phyloP scores from a whole-genome alignment of 2,888 invertebrate species.

The Eupithecia pulchellata region DNA sequence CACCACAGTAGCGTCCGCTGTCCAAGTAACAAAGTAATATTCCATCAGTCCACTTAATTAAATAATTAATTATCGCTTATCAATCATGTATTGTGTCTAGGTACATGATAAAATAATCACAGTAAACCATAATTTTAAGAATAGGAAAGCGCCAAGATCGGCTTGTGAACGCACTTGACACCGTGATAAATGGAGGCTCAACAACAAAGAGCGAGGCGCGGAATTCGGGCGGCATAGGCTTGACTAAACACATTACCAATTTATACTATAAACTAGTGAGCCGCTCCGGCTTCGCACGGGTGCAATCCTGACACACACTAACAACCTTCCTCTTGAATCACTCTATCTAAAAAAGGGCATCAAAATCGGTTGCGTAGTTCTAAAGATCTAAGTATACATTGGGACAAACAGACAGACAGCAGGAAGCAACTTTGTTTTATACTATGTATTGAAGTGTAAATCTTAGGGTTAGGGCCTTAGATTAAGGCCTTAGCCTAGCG shows the following conservation, averaged over 20 bases:
- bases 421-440: too few species aligned
- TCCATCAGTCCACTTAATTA: neutral
- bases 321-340: too few species aligned
- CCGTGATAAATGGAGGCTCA: constrained; percentile 70
- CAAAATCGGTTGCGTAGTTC: too few species aligned
- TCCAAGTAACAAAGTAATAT: neutral
- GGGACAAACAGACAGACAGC: too few species aligned
- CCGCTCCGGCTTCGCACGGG: too few species aligned
- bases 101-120: neutral
- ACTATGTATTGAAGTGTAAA: too few species aligned
- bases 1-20: too few species aligned
- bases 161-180: constrained; percentile 74
- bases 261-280: constrained; percentile 32
- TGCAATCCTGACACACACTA: too few species aligned
- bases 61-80: neutral
- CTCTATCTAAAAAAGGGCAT: too few species aligned
- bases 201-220: constrained; percentile 60
- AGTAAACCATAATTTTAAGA: constrained; percentile 42
- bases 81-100: neutral
- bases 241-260: constrained; percentile 39
- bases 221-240: constrained; percentile 58
- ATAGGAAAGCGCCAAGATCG: constrained; percentile 69
- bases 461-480: too few species aligned
- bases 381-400: too few species aligned
- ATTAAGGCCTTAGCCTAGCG: too few species aligned